Base-by-base conservation (phyloP, 2,888 invertebrate genomes). In the Crocallis elinguaria region DNA sequence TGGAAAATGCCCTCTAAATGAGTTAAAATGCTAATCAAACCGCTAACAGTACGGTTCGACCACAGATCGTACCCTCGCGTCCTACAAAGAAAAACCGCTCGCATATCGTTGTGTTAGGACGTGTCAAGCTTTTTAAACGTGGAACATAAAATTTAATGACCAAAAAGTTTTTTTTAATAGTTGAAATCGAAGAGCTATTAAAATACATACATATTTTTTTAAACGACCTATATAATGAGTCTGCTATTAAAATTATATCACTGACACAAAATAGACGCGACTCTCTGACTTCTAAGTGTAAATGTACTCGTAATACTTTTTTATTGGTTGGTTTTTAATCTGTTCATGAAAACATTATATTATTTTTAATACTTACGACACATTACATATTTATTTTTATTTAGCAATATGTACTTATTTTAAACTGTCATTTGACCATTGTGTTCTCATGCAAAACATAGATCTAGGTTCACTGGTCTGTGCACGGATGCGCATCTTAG, bases 11-110 rank as follows among this genome's bases (percentile, higher is more conserved):
- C n/a, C n/a, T n/a, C n/a, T n/a, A n/a, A n/a, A n/a, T n/a, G n/a
- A n/a, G 16, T 9, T 13, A 13, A 37, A 17, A 39, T 17, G 11
- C 27, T 39, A 4, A 2, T 25, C 3, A 25, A 23, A 8, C 14
- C 73, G 76, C 73, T 64, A 0, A 4, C 30, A 69, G 46, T 64
- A 6, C 3, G 57, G 51, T 53, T 8, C 29, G 3, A 41, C 29
- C 25, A 43, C 12, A 35, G 41, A 57, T 49, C 45, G 56, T 49
- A 66, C 60, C 57, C 56, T 64, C 75, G 2, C 19, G 3, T 36
- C 30, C 33, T 33, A 75, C 82, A 84, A 82, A 84, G 79, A 67
- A 66, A n/a, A 49, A 67, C 84, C 84, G 82, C 75, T 60, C 61
- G 57, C 70, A 66, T 57, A 67, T 71, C 67, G 67, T 65, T 71